Percentiles rank a stretch among this genome's conserved stretches.
These are phyloP conservation scores for Phalacrocorax brasilianus DNA, from an alignment of 2,113 vertebrate species.

Conservation along the genomic window DNA sequence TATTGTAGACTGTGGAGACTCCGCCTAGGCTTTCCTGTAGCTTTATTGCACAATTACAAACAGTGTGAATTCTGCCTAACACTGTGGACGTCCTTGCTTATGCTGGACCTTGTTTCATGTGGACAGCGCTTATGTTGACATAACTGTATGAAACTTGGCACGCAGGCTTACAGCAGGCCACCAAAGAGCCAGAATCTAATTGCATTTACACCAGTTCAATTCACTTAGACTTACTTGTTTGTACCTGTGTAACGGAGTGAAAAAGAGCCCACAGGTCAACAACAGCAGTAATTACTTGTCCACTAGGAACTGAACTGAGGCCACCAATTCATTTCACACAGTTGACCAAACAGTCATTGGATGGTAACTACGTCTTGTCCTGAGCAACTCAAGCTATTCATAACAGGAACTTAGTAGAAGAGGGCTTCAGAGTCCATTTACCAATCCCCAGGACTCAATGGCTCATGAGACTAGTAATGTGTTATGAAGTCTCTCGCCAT, in stretches of 20 bases:
- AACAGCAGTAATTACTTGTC: slow-evolving; percentile 43
- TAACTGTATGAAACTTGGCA: not conserved
- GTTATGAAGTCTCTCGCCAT: slow-evolving; percentile 28
- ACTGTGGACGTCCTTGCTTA: not conserved
- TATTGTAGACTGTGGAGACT: not conserved
- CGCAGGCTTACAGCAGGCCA: not conserved
- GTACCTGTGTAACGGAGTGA: slow-evolving; percentile 33
- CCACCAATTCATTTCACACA: slow-evolving; percentile 53
- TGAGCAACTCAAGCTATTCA: slow-evolving; percentile 15
- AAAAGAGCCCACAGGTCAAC: slow-evolving; percentile 6
- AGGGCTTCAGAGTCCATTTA: slow-evolving; percentile 48
- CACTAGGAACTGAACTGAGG: slow-evolving; percentile 35
- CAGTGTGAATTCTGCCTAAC: not conserved
- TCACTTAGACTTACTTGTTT: slow-evolving; percentile 38
- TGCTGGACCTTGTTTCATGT: rapidly evolving
- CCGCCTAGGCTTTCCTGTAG: not conserved
- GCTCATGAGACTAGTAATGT: slow-evolving; percentile 52
- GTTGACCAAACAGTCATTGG: slow-evolving; percentile 50
- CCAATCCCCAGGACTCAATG: slow-evolving; percentile 33
- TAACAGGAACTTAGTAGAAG: not conserved
- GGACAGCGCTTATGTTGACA: not conserved
- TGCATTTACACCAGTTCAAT: slow-evolving; percentile 46
- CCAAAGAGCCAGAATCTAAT: slow-evolving; percentile 4
- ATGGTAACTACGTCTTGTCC: slow-evolving; percentile 28
- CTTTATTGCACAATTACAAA: not conserved